phyloP scores from a whole-genome alignment of 2,113 vertebrate species.

The Catharus minimus region DNA sequence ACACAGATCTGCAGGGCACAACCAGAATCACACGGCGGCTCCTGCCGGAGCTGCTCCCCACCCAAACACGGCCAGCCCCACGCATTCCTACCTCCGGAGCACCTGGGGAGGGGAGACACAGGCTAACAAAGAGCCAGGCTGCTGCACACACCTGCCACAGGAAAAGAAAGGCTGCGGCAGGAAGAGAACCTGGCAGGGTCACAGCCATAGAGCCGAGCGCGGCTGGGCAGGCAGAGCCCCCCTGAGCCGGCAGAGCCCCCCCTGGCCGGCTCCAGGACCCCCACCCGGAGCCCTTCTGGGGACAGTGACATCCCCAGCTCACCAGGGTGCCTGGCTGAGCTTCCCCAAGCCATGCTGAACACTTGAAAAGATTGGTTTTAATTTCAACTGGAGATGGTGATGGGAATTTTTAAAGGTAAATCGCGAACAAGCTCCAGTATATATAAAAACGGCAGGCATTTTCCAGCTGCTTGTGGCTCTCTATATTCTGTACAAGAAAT shows the following conservation, averaged over 20 bases:
- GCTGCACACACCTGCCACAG: conserved; percentile 49
- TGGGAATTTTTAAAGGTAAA: background rate
- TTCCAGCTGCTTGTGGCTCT: background rate
- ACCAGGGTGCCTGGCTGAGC: fast-evolving
- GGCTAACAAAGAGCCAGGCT: conserved; percentile 57
- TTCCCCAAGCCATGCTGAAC: fast-evolving
- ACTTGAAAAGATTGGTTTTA: background rate
- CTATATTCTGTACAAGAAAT: background rate
- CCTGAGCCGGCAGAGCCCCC: background rate
- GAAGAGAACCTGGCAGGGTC: conserved; percentile 61
- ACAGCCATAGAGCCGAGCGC: conserved; percentile 38
- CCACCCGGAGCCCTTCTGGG: background rate
- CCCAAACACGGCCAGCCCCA: background rate
- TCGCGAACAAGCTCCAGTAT: background rate
- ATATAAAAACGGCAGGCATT: background rate
- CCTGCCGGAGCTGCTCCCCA: background rate
- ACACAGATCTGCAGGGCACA: background rate
- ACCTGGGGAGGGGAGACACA: background rate
- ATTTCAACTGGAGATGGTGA: background rate
- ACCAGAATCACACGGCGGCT: background rate
- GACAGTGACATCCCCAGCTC: fast-evolving
- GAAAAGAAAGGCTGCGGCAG: conserved; percentile 52
- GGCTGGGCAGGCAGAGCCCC: background rate
- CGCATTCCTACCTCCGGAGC: background rate
- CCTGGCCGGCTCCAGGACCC: background rate